Evolutionary conservation across 2,113 vertebrate species (phyloP).

Genomic region (Oceanodroma tethys): DNA sequence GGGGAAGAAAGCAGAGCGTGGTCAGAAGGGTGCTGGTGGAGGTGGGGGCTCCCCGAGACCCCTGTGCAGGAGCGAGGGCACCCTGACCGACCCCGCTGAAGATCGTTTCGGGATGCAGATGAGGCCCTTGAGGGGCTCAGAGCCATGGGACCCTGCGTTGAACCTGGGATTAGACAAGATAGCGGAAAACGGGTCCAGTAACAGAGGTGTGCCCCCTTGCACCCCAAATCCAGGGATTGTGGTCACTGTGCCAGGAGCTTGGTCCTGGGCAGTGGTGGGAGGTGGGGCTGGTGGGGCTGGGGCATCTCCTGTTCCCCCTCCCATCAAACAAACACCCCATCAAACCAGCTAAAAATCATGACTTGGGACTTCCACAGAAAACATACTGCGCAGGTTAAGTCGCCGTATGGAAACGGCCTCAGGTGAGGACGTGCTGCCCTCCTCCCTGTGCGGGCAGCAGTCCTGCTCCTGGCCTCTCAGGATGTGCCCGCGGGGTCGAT

Average conservation of each 20-base stretch:
- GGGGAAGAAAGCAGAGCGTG: not conserved
- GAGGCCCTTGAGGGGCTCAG: not conserved
- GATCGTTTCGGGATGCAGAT: too few species aligned
- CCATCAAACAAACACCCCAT: not conserved
- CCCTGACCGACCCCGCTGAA: not conserved
- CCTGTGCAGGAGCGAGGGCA: too few species aligned
- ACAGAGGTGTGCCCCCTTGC: not conserved
- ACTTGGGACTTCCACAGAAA: not conserved
- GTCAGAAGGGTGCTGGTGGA: too few species aligned
- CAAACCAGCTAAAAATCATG: not conserved
- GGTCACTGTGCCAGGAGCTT: not conserved
- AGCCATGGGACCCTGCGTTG: rapidly evolving
- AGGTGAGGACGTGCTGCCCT: too few species aligned
- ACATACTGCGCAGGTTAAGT: not conserved
- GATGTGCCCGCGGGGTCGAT: not conserved
- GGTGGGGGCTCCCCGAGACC: not conserved
- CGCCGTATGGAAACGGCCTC: not conserved
- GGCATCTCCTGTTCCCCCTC: not conserved
- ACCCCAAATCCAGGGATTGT: not conserved
- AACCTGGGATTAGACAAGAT: not conserved
- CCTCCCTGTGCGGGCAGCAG: not conserved
- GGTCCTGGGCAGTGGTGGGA: not conserved
- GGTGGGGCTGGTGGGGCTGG: not conserved
- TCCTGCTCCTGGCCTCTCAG: not conserved
- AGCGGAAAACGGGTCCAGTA: not conserved